Evolutionary conservation across 1,140 invertebrate genomes (phyloP), one percentile per base, ranked within the genome.

Genomic region (Drosophila nikananu): DNA sequence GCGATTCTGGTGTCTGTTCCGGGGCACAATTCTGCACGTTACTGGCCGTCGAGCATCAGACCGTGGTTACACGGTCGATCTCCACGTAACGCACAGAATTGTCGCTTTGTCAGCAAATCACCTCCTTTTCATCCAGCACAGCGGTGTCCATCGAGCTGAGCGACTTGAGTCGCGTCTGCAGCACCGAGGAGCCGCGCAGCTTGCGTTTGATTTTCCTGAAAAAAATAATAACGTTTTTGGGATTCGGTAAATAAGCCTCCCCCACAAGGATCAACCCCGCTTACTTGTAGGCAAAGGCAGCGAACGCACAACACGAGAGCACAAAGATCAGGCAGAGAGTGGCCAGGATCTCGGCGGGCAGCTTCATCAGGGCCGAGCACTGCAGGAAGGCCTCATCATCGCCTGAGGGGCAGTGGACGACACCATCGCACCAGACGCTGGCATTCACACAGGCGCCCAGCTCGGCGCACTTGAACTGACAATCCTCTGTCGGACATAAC

Each of bases 91-190:
- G 96, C 94, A 97, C 97, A 96, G 97, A 97, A 96, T 96, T 96
- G 95, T 97, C 96, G 95, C 95, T 97, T 95, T 97, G 97, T 97
- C 97, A 97, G 97, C 97, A 97, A 95, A 97, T 97, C 93, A 97
- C 96, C 94, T 97, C 97, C 93, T 97, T 97, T 80, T 96, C 96
- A 80, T 96, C 96, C 89, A 97, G 95, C 76, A 96, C 96, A 63
- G 96, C 96, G 58, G 96, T 96, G 93, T 96, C 96, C 76, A 95
- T 94, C 5, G 95, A 96, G 66, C 95, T 96, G 15, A 97, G 94
- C 76, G 96, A 96, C 86, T 97, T 96, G 39, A 97, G 94, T 4
- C 96, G 94, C 66, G 96, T 96, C 84, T 97, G 96, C 17, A 96
- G 94, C 46, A 96, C 96, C 17, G 96, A 96, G 59, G 95, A 94